A percentile compares a stretch with the other conserved stretches of the same genome.
phyloP scores from a whole-genome alignment of 64 coral and sea anemone species.

The Hydrozoanthus tunicans region DNA sequence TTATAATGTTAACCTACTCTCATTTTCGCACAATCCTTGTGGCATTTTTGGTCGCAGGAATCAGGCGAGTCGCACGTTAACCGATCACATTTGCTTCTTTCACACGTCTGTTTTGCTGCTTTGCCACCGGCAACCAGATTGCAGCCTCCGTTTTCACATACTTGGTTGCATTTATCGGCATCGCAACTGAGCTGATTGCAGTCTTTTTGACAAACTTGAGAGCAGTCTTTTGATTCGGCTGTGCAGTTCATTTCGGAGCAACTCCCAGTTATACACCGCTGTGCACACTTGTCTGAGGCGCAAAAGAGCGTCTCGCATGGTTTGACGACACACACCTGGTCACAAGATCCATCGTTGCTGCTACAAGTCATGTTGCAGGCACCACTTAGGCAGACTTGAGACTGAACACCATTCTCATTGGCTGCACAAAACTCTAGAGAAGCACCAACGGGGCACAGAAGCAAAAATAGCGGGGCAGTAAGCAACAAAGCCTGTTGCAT shows the following conservation, averaged over 20 bases:
- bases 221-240: slow-evolving; percentile 16
- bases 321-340: slow-evolving; percentile 34
- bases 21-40: slow-evolving; percentile 20
- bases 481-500: not conserved
- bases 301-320: not conserved
- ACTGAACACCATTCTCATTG: not conserved
- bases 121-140: not conserved
- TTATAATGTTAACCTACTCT: not conserved
- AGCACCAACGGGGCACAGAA: not conserved
- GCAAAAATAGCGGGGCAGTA: not conserved
- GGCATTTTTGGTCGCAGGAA: not conserved
- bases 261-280: slow-evolving; percentile 29
- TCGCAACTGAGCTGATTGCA: not conserved
- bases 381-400: slow-evolving; percentile 9
- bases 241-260: not conserved
- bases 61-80: not conserved
- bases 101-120: not conserved
- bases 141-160: slow-evolving; percentile 19
- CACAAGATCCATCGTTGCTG: slow-evolving; percentile 16
- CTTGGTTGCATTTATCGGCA: slow-evolving; percentile 2
- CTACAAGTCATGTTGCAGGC: not conserved
- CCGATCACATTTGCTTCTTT: slow-evolving; percentile 8
- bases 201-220: not conserved
- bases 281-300: slow-evolving; percentile 29
- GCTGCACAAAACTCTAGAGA: not conserved